These are phyloP conservation scores for Iguana delicatissima DNA, from an alignment of 2,797 vertebrate species.

Conservation along the genomic window DNA sequence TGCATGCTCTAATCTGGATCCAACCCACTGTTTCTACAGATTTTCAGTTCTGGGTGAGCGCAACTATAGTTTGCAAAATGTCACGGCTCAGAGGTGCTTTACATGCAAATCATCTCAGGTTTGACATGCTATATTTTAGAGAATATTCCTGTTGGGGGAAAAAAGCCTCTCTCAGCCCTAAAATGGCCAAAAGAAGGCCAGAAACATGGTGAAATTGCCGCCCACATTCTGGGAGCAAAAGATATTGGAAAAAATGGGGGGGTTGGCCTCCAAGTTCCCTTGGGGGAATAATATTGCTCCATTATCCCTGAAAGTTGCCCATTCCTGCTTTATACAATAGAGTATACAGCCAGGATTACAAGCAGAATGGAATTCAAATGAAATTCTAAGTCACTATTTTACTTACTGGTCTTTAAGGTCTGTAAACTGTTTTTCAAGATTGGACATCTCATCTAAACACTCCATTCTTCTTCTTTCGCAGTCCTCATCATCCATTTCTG, in stretches of 20 bases:
- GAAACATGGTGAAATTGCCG: no score
- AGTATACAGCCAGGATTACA: neutral
- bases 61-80: neutral
- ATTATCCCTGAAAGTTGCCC: neutral
- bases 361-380: neutral
- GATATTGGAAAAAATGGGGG: no score
- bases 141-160: no score
- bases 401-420: conserved; percentile 99
- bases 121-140: neutral
- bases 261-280: no score
- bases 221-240: no score
- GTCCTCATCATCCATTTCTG: conserved; percentile 99
- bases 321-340: neutral
- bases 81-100: neutral
- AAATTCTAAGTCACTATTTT: neutral
- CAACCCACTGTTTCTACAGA: neutral
- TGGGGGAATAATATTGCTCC: no score
- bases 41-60: neutral
- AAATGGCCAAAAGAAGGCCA: no score
- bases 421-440: conserved; percentile 98
- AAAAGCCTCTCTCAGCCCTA: no score
- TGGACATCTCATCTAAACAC: conserved; percentile 99
- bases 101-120: neutral
- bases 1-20: no score
- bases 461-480: conserved; percentile 98